Conservation (phyloP, 2,113 vertebrate species). For the Bagarius yarrelli region DNA sequence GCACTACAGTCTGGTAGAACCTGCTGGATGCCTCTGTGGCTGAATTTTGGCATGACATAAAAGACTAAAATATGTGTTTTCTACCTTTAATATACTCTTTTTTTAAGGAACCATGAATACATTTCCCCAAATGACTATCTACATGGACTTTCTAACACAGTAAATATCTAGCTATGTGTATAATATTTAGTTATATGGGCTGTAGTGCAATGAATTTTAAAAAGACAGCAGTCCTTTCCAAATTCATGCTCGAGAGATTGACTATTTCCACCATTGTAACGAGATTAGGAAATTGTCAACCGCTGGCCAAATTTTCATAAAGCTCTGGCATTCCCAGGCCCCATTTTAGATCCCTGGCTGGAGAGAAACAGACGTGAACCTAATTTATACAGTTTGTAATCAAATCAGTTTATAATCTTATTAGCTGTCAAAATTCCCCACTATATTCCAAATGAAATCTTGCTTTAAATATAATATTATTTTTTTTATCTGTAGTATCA, state of each 20-base stretch:
- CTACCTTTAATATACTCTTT: background rate
- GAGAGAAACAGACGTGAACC: background rate
- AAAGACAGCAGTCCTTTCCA: background rate
- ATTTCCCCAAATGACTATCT: background rate
- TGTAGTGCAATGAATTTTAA: background rate
- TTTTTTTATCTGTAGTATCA: background rate
- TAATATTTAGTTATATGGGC: background rate
- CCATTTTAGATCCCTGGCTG: background rate
- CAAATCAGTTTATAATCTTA: background rate
- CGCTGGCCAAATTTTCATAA: background rate
- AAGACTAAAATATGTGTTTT: background rate
- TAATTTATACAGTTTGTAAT: background rate
- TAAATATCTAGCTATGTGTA: background rate
- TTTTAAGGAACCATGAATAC: background rate
- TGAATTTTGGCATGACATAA: background rate
- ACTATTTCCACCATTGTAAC: background rate
- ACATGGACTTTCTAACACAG: background rate
- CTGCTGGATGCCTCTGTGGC: background rate
- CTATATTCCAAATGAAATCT: background rate
- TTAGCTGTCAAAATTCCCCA: background rate
- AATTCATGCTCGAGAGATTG: background rate
- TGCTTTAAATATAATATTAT: background rate
- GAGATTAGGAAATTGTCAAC: background rate
- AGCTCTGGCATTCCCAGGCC: background rate
- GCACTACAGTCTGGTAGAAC: background rate